Base-by-base conservation (phyloP, 2,888 invertebrate species). In the Eumerus sabulonum region DNA sequence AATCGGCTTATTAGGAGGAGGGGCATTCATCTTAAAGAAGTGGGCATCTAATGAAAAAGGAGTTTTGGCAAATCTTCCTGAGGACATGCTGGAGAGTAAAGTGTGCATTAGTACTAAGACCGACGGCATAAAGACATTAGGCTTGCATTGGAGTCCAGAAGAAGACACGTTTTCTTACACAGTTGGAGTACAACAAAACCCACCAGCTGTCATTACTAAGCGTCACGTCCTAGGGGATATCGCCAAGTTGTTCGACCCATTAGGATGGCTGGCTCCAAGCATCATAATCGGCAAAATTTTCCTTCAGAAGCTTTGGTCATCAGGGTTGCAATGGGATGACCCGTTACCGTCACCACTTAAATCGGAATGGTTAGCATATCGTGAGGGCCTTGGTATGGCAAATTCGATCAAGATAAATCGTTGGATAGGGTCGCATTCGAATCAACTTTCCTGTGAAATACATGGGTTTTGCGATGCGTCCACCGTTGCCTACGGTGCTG, bases 401-500 rank as follows among this genome's bases (percentile, higher is more conserved):
- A 13, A 53, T 7, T 36, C 38, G 9, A 53, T 36, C 17, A 53
- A 40, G 16, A 13, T 53, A 1, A 13, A 35, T 53, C 36, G 13
- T 13, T 53, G 36, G 36, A 17, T 36, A 36, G 53, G 36, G 16
- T 13, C 16, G 36, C 36, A 53, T 36, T 13, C 38, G 14, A 53
- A 2, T 53, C 53, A 36, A 19, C 53, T 53, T 9, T 13, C 53
- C 14, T 53, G 36, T 9, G 53, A 53, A 1, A 16, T 53, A 9
- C 36, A 53, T 3, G 53, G 53, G 36, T 53, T 36, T 27, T 14
- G 50, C 19, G 50, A 50, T 27, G 50, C n/a, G 19, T 53, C 38
- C 38, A 53, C 11, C n/a, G 13, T 53, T 16, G 53, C 53, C 16
- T 50, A 50, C 14, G 36, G 53, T 53, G 53, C 38, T 38, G 53